Percentiles rank a stretch among this genome's conserved stretches.
These are phyloP conservation scores for Volucella inflata DNA, from an alignment of 2,888 invertebrate species.

Conservation along the genomic window DNA sequence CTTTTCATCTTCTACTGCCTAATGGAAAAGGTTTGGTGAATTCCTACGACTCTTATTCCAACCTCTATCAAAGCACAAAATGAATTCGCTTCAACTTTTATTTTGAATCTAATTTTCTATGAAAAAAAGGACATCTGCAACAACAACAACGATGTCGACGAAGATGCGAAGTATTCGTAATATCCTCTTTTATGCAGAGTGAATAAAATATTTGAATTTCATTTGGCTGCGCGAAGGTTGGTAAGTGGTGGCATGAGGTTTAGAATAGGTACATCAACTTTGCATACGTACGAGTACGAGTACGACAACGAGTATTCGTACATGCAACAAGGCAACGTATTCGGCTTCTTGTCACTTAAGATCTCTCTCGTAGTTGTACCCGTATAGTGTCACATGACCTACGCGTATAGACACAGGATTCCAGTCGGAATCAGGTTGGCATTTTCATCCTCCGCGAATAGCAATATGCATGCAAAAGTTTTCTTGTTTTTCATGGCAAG, in stretches of 20 bases:
- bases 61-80: slow-evolving; percentile 1
- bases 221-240: slow-evolving; percentile 50
- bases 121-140: slow-evolving; percentile 36
- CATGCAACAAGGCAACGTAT: slow-evolving; percentile 1
- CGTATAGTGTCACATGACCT: slow-evolving; percentile 6
- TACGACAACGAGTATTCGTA: no score
- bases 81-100: slow-evolving; percentile 39
- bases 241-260: slow-evolving; percentile 21
- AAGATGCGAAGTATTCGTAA: slow-evolving; percentile 2
- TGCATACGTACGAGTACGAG: not conserved
- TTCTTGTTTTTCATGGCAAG: not conserved
- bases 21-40: no score
- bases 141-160: slow-evolving; percentile 8
- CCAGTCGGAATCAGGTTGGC: slow-evolving; percentile 16
- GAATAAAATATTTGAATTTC: slow-evolving; percentile 53
- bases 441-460: slow-evolving; percentile 10
- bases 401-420: not conserved
- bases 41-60: not conserved
- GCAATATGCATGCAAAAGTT: not conserved
- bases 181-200: slow-evolving; percentile 44
- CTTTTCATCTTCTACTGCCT: not conserved
- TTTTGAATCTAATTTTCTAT: slow-evolving; percentile 52
- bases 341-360: slow-evolving; percentile 13
- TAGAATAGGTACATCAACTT: not conserved
- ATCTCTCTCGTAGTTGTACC: no score